A percentile compares a stretch with the other conserved stretches of the same genome.
Conservation (phyloP, 2,888 invertebrate genomes). For the Caradrina clavipalpis region DNA sequence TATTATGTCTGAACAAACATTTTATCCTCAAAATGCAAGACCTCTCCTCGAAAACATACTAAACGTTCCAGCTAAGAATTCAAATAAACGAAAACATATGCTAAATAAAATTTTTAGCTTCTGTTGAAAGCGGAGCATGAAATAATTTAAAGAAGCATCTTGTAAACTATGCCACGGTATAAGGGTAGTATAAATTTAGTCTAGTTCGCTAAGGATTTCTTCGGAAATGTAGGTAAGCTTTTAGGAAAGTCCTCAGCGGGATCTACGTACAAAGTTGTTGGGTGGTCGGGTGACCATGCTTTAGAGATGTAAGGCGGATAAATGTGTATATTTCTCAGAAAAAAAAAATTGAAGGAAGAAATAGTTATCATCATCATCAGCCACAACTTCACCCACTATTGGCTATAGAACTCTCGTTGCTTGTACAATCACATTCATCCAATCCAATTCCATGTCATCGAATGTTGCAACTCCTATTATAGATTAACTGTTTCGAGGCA, state of each 20-base stretch:
- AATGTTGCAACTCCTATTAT: too few species aligned
- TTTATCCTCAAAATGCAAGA: not conserved
- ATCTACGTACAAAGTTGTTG: slow-evolving; percentile 34
- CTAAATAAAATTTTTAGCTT: not conserved
- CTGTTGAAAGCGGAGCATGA: slow-evolving; percentile 2
- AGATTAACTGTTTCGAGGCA: too few species aligned
- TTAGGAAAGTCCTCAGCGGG: slow-evolving; percentile 43
- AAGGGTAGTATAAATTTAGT: slow-evolving; percentile 43
- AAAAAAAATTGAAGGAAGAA: too few species aligned
- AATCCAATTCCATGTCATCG: too few species aligned
- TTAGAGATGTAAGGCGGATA: not conserved
- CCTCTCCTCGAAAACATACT: not conserved
- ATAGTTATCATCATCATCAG: too few species aligned
- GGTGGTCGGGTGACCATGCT: slow-evolving; percentile 17
- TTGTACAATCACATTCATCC: too few species aligned
- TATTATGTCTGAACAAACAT: too few species aligned
- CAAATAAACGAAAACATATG: not conserved
- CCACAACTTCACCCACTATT: too few species aligned
- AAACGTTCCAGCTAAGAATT: too few species aligned
- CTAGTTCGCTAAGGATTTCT: slow-evolving; percentile 36
- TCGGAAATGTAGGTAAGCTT: slow-evolving; percentile 54
- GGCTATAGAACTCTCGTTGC: too few species aligned
- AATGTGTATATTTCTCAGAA: not conserved
- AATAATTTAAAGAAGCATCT: slow-evolving; percentile 33
- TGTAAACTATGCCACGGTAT: slow-evolving; percentile 17